phyloP scores from a whole-genome alignment of 2,113 vertebrate genomes.

The Charina bottae region DNA sequence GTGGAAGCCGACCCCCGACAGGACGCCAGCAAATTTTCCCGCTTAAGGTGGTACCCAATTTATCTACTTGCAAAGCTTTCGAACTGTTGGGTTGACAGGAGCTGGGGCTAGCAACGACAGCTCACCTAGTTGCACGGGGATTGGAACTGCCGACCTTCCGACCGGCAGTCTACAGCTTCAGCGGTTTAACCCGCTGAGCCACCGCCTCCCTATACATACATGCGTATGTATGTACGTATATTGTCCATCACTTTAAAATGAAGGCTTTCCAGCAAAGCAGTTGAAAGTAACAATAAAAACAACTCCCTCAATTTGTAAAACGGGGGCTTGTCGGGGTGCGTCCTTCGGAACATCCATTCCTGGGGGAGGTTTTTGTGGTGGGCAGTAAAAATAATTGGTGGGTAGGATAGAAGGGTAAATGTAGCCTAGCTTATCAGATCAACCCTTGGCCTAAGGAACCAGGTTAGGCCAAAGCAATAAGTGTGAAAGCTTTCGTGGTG shows the following conservation, averaged over 20 bases:
- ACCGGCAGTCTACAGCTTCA: too few species aligned
- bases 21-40: too few species aligned
- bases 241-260: conserved; percentile 71
- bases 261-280: conserved; percentile 85
- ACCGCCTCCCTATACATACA: too few species aligned
- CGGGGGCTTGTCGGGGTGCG: neutral
- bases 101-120: too few species aligned
- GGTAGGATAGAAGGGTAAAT: neutral
- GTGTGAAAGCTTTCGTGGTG: neutral
- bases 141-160: too few species aligned
- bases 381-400: fast-evolving
- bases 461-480: neutral
- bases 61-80: too few species aligned
- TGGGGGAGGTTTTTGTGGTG: neutral
- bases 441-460: neutral
- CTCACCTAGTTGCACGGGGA: too few species aligned
- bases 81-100: too few species aligned
- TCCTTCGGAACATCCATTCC: neutral
- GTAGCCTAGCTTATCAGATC: neutral
- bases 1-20: too few species aligned
- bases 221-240: conserved; percentile 62
- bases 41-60: too few species aligned
- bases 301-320: conserved; percentile 67
- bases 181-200: too few species aligned
- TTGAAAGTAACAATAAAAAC: conserved; percentile 73